Evolutionary conservation across 1,140 invertebrate species (phyloP), one percentile per base, ranked within the genome.

Genomic region (Trachelipus rathkii): DNA sequence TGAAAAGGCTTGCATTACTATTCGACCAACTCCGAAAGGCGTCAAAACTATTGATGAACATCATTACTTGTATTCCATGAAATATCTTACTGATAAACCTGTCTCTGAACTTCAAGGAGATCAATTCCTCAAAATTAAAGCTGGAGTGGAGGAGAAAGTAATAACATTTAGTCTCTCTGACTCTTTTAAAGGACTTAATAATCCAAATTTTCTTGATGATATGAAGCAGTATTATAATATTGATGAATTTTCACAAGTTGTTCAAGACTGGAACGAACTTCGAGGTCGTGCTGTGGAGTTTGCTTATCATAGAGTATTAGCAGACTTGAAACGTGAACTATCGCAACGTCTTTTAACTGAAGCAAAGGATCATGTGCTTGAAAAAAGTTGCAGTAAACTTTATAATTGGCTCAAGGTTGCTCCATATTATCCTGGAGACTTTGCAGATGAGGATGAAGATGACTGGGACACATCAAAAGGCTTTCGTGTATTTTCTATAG

Each of bases 241-340:
- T 83, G 97, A 99, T 87, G 97, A 98, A 85, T 99, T 97, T 84
- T 96, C 93, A 82, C 94, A 95, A 81, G 92, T 92, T 81, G 96
- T 98, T 0, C 92, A 98, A 83, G 93, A 96, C 77, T 99, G 98
- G 98, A 99, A 99, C 84, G 88, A 91, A 0, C 83, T 98, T 70
- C 87, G 97, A 45, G 89, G 90, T 0, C 91, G 95, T 81, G 93
- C 94, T 76, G 91, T 99, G 0, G 92, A 96, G 80, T 87, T 93
- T 72, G 95, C 96, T 0, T 87, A 98, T 10, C 92, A 89, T 9
- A 92, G 93, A 79, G 92, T 97, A 84, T 88, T 99, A 0, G 96
- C 95, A 0, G 92, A 93, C 82, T 88, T 99, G 79, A 89, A 92
- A 73, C 92, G 94, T 81, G 97, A 99, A 86, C 84, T 99, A 0